A percentile compares a stretch with the other conserved stretches of the same genome.
phyloP scores from a whole-genome alignment of 2,888 invertebrate genomes.

The Drosophila barbarae region DNA sequence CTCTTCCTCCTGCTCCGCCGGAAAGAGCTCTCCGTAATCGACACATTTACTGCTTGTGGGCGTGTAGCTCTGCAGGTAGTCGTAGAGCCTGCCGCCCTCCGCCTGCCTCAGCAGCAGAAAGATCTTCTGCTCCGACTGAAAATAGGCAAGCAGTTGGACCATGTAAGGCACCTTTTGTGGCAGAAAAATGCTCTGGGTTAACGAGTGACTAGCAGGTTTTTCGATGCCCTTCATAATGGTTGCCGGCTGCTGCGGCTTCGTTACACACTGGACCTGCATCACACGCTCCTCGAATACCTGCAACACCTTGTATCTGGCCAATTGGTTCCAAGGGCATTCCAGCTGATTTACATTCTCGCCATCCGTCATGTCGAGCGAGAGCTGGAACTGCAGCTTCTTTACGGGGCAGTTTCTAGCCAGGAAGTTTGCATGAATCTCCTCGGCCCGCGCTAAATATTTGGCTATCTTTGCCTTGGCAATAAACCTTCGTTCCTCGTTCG shows the following conservation, averaged over 20 bases:
- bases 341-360: slow-evolving; percentile 57
- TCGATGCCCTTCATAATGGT: slow-evolving; percentile 79
- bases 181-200: slow-evolving; percentile 77
- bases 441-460: slow-evolving; percentile 78
- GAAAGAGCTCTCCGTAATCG: slow-evolving; percentile 68
- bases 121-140: slow-evolving; percentile 79
- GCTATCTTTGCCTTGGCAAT: slow-evolving; percentile 79
- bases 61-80: slow-evolving; percentile 74
- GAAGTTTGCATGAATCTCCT: slow-evolving; percentile 77
- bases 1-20: slow-evolving; percentile 47
- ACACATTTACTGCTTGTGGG: slow-evolving; percentile 51
- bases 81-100: slow-evolving; percentile 77
- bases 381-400: slow-evolving; percentile 69
- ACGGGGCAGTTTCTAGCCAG: slow-evolving; percentile 40
- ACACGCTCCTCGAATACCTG: slow-evolving; percentile 75
- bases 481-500: slow-evolving; percentile 76
- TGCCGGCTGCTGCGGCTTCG: slow-evolving; percentile 70
- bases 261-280: slow-evolving; percentile 79
- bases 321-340: slow-evolving; percentile 79
- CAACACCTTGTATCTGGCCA: slow-evolving; percentile 79
- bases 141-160: slow-evolving; percentile 77
- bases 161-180: slow-evolving; percentile 79
- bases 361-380: slow-evolving; percentile 75
- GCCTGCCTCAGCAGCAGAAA: slow-evolving; percentile 78
- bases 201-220: slow-evolving; percentile 77